Conservation (phyloP, 2,797 vertebrate genomes). For the Tokudaia muenninki region DNA sequence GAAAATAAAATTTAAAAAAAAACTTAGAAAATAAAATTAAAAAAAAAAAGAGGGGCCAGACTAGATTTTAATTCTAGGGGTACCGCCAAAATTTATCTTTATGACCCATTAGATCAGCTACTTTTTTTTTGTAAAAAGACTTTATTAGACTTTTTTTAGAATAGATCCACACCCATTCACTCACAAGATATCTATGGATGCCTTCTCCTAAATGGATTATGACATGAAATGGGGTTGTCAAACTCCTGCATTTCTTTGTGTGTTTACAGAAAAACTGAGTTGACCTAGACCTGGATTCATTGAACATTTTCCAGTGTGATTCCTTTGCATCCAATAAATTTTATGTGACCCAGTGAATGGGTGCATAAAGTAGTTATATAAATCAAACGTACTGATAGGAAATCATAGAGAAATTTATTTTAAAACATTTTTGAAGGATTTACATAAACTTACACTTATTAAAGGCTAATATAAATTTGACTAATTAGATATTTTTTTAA, state of each 20-base stretch:
- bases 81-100: background rate
- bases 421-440: background rate
- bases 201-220: background rate
- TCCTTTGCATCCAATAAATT: background rate
- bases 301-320: background rate
- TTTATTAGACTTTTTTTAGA: constrained; percentile 19
- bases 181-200: background rate
- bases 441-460: background rate
- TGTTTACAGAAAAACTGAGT: background rate
- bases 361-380: background rate
- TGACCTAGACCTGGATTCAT: background rate
- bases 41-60: no score
- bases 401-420: background rate
- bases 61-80: background rate
- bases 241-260: background rate
- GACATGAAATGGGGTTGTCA: background rate
- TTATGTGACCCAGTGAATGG: background rate
- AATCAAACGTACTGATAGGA: background rate
- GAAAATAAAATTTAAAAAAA: no score
- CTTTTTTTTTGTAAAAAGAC: background rate
- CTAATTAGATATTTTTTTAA: background rate
- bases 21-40: no score
- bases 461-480: background rate
- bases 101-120: background rate
- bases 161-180: background rate